Percentiles rank a stretch among this genome's conserved stretches.
Evolutionary conservation across 2,888 invertebrate genomes (phyloP).

Genomic region (Chrysomela aeneicollis): DNA sequence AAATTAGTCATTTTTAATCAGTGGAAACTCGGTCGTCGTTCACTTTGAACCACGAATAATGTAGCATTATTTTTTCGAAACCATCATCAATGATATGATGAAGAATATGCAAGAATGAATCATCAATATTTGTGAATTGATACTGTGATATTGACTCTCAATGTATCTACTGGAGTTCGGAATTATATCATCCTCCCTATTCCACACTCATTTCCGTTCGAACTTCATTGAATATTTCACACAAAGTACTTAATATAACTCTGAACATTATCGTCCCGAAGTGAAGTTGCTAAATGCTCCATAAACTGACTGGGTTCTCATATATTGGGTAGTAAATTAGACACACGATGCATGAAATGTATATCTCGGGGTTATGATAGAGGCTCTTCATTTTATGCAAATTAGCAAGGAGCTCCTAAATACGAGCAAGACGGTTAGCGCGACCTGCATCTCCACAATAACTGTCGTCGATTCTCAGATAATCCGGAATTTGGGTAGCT

Average conservation of each 20-base stretch:
- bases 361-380: slow-evolving; percentile 18
- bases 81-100: too few species aligned
- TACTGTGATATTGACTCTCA: not conserved
- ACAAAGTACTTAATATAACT: not conserved
- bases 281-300: slow-evolving; percentile 29
- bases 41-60: too few species aligned
- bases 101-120: too few species aligned
- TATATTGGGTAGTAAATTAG: slow-evolving; percentile 33
- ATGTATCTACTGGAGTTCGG: not conserved
- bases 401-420: slow-evolving; percentile 31
- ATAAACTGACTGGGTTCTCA: slow-evolving; percentile 31
- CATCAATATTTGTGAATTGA: too few species aligned
- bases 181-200: not conserved
- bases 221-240: not conserved
- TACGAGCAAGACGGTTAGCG: slow-evolving; percentile 29
- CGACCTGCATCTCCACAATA: not conserved
- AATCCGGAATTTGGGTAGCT: not conserved
- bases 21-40: too few species aligned
- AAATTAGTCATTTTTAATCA: too few species aligned
- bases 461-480: not conserved
- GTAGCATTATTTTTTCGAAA: too few species aligned
- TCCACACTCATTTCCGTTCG: not conserved
- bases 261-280: slow-evolving; percentile 22
- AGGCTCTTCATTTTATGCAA: slow-evolving; percentile 32
- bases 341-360: slow-evolving; percentile 33